Evolutionary conservation across 2,888 invertebrate genomes (phyloP).

Genomic region (Oscheius onirici): DNA sequence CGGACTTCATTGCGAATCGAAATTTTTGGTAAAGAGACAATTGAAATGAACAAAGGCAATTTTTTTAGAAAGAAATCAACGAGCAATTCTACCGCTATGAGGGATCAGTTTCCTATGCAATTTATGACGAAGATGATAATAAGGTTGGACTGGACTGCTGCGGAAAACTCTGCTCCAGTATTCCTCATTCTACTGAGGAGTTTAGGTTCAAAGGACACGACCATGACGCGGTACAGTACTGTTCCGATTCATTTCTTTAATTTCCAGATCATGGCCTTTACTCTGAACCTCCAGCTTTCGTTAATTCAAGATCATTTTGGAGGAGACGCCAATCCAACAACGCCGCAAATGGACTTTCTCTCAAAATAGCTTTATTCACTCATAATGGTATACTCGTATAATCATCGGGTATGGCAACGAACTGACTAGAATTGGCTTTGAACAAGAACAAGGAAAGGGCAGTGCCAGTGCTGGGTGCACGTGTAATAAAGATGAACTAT

Average conservation of each 20-base stretch:
- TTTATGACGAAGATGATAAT: constrained; percentile 8
- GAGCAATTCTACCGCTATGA: constrained; percentile 3
- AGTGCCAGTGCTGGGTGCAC: background rate
- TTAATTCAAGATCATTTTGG: constrained; percentile 13
- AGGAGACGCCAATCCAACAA: background rate
- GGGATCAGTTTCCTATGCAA: constrained; percentile 11
- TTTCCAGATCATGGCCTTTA: constrained; percentile 26
- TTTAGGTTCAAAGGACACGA: constrained; percentile 31
- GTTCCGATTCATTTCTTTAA: background rate
- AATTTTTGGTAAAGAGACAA: constrained; percentile 43
- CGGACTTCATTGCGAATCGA: constrained; percentile 61
- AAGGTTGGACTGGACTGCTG: constrained; percentile 36
- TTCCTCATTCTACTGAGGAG: constrained; percentile 32
- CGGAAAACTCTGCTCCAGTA: constrained; percentile 34
- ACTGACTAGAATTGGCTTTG: constrained; percentile 4
- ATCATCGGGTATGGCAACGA: constrained; percentile 13
- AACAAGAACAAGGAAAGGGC: background rate
- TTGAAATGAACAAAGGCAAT: background rate
- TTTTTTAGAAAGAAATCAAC: constrained; percentile 25
- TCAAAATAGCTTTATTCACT: no score
- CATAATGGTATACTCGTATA: background rate
- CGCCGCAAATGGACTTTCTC: background rate
- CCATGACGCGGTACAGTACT: constrained; percentile 33
- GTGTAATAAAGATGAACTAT: no score
- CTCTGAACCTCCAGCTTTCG: constrained; percentile 18